Conservation (phyloP, 2,888 invertebrate species). For the Lycaena phlaeas region DNA sequence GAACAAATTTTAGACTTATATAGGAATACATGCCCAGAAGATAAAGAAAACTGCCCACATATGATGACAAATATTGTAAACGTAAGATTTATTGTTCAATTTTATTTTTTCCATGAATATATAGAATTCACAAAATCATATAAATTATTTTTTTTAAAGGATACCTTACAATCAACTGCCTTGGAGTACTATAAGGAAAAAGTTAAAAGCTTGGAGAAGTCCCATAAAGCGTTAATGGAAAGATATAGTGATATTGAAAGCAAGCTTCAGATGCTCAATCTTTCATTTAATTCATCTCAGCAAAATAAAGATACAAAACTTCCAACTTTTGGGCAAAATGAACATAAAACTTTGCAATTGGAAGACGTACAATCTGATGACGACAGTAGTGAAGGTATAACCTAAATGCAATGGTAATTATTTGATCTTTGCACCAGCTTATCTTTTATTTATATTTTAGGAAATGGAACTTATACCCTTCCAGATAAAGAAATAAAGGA, state of each 20-base stretch:
- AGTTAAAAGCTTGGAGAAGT: conserved; percentile 35
- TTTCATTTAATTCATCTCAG: conserved; percentile 35
- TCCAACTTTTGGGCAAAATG: conserved; percentile 19
- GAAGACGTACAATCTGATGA: conserved; percentile 52
- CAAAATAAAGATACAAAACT: conserved; percentile 20
- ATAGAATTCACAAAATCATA: conserved; percentile 8
- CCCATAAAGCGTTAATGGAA: conserved; percentile 35
- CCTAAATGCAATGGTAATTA: conserved; percentile 26
- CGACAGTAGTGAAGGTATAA: conserved; percentile 33
- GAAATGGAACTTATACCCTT: neutral
- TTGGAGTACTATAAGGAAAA: conserved; percentile 42
- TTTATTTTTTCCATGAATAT: too few relatives aligned
- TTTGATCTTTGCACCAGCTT: neutral
- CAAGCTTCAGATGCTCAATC: conserved; percentile 45
- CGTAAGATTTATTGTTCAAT: conserved; percentile 27
- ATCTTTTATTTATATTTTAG: neutral
- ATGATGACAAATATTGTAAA: conserved; percentile 40
- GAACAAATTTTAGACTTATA: conserved; percentile 49
- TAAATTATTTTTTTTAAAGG: conserved; percentile 28
- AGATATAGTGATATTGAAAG: conserved; percentile 46
- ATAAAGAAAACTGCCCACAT: conserved; percentile 45
- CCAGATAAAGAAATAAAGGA: neutral
- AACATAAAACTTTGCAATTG: conserved; percentile 28
- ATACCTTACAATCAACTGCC: conserved; percentile 40
- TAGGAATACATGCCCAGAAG: conserved; percentile 41